Conservation (phyloP, 2,113 vertebrate species). For the Colius striatus region DNA sequence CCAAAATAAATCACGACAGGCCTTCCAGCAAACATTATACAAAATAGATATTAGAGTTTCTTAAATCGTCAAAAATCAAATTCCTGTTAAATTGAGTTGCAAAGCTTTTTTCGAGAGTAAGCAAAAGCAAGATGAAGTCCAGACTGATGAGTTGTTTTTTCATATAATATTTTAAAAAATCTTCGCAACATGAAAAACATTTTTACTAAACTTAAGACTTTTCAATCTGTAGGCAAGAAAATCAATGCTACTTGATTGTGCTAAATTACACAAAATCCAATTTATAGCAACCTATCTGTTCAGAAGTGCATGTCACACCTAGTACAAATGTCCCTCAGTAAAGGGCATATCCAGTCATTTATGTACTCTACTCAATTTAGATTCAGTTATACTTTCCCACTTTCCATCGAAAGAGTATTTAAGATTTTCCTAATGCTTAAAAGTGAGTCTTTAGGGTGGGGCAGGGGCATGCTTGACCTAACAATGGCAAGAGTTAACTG, state of each 20-base stretch:
- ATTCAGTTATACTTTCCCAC: neutral
- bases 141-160: neutral
- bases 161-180: neutral
- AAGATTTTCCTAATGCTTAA: neutral
- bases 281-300: neutral
- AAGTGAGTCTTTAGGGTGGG: neutral
- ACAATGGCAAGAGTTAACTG: neutral
- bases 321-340: neutral
- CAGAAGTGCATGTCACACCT: neutral
- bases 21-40: neutral
- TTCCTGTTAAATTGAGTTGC: neutral
- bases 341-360: neutral
- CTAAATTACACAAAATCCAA: neutral
- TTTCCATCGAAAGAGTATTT: neutral
- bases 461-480: neutral
- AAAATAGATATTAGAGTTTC: neutral
- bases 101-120: neutral
- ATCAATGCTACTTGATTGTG: accelerated
- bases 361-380: neutral
- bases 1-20: neutral
- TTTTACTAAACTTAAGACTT: neutral
- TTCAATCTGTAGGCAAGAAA: neutral
- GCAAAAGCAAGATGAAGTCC: neutral
- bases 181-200: neutral
- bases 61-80: neutral